phyloP scores from a whole-genome alignment of 2,113 vertebrate species.

The Atrichornis clamosus region DNA sequence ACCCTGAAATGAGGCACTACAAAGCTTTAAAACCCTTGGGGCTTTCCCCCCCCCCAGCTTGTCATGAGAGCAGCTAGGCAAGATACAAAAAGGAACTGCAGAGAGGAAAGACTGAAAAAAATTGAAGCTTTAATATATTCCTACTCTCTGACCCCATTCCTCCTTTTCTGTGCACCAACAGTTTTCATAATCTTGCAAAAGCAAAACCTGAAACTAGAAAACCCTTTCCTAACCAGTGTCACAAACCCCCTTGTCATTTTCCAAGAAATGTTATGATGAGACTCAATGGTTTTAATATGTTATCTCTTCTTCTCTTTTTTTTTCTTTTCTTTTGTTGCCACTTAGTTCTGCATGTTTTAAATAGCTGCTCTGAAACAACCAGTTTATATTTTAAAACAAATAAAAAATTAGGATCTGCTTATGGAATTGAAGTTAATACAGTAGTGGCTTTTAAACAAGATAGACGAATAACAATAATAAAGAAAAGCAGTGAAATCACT shows the following conservation, averaged over 20 bases:
- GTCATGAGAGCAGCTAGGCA: neutral
- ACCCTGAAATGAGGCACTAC: neutral
- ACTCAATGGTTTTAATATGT: neutral
- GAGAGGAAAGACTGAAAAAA: neutral
- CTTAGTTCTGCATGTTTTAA: neutral
- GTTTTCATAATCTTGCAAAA: neutral
- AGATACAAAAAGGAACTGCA: neutral
- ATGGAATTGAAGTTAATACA: neutral
- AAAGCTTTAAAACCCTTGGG: neutral
- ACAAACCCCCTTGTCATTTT: neutral
- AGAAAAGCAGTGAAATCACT: neutral
- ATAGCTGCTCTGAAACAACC: neutral
- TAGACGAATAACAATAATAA: fast-evolving
- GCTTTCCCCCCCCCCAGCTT: neutral
- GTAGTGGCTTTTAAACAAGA: neutral
- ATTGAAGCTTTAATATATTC: neutral
- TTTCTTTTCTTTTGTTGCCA: neutral
- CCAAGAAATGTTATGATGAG: neutral
- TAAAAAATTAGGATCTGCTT: neutral
- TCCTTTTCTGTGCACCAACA: neutral
- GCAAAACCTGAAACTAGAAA: neutral
- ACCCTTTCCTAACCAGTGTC: neutral
- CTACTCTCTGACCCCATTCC: neutral
- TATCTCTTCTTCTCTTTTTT: neutral
- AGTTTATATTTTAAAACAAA: neutral